These are phyloP conservation scores for Bradypodion pumilum DNA, from an alignment of 2,797 vertebrate species.

Conservation along the genomic window DNA sequence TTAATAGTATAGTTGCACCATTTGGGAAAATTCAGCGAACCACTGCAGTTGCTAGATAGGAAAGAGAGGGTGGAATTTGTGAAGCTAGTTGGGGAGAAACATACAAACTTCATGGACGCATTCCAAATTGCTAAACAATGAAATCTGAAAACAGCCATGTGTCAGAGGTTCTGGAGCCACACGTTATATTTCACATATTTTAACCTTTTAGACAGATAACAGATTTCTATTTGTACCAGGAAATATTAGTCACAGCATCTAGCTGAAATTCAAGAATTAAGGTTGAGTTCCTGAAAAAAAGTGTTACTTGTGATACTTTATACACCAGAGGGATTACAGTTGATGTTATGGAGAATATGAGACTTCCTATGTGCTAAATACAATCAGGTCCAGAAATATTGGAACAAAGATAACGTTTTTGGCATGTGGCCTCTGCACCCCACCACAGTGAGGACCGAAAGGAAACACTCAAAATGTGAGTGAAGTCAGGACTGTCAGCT, in stretches of 20 bases:
- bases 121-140: background rate
- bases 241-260: slow-evolving; percentile 7
- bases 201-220: too few species aligned
- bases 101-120: background rate
- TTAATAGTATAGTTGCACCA: too few species aligned
- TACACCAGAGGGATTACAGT: background rate
- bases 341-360: background rate
- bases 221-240: background rate
- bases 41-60: background rate
- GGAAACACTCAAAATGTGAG: too few species aligned
- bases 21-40: background rate
- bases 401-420: too few species aligned
- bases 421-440: too few species aligned
- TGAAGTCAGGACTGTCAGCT: too few species aligned
- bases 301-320: background rate
- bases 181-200: too few species aligned
- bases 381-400: too few species aligned
- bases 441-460: too few species aligned
- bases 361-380: too few species aligned
- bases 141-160: background rate
- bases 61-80: background rate
- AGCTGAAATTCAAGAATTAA: background rate
- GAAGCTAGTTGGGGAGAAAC: too few species aligned
- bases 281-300: background rate
- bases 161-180: too few species aligned